phyloP scores from a whole-genome alignment of 1,140 invertebrate genomes.

The Aphaenogaster ashmeadi region DNA sequence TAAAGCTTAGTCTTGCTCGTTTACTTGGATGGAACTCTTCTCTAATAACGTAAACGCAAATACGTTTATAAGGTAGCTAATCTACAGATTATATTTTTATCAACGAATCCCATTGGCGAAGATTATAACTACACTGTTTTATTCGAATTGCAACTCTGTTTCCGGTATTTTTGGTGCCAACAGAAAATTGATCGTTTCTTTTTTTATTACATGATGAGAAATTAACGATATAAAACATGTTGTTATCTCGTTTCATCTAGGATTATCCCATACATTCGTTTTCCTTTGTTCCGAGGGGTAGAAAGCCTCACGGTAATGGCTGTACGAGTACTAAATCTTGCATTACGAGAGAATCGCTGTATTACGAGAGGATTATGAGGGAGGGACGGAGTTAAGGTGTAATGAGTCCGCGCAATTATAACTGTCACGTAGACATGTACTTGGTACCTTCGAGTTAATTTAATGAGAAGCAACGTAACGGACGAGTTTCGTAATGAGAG shows the following conservation, averaged over 20 bases:
- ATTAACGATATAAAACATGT: neutral
- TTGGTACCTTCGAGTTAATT: neutral
- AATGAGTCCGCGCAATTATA: constrained; percentile 27
- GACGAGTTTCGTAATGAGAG: constrained; percentile 6
- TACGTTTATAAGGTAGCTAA: neutral
- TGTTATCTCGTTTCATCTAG: neutral
- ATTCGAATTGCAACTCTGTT: neutral
- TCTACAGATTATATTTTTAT: neutral
- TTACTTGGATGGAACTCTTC: neutral
- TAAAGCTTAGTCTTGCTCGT: neutral
- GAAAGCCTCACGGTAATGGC: neutral
- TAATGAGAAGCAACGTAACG: constrained; percentile 20
- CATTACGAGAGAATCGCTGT: neutral
- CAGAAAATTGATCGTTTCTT: neutral
- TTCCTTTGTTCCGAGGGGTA: neutral
- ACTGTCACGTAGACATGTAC: neutral
- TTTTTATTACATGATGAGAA: neutral
- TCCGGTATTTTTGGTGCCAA: neutral
- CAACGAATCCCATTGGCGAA: neutral
- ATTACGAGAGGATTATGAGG: constrained; percentile 16
- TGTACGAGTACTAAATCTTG: neutral
- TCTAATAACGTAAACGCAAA: neutral
- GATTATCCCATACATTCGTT: neutral
- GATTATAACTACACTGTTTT: neutral
- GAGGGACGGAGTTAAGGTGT: constrained; percentile 8